A percentile compares a stretch with the other conserved stretches of the same genome.
Conservation (phyloP, 2,113 vertebrate genomes). For the Zeus faber region DNA sequence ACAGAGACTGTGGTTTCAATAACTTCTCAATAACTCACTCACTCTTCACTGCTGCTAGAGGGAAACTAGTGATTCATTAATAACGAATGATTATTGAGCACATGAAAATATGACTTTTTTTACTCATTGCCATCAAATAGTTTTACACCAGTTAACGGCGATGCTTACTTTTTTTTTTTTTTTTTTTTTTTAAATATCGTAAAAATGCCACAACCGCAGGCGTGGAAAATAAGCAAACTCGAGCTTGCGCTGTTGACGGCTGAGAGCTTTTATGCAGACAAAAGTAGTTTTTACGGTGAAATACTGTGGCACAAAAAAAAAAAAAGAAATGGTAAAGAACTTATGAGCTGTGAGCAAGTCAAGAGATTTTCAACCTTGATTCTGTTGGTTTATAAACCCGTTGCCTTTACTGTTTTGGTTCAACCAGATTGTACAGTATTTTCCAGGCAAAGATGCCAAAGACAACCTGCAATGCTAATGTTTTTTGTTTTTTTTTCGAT, state of each 20-base stretch:
- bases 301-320: conserved; percentile 1
- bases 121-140: too few relatives aligned
- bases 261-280: not conserved
- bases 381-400: not conserved
- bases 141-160: not conserved
- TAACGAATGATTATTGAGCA: too few relatives aligned
- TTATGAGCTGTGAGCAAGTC: too few relatives aligned
- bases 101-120: too few relatives aligned
- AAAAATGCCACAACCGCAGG: not conserved
- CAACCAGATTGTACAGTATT: too few relatives aligned
- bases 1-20: too few relatives aligned
- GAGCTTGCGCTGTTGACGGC: not conserved
- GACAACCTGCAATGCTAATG: not conserved
- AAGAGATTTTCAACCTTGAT: too few relatives aligned
- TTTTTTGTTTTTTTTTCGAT: too few relatives aligned
- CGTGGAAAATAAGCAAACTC: not conserved
- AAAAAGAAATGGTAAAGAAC: not conserved
- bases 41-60: not conserved
- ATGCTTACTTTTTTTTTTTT: too few relatives aligned
- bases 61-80: too few relatives aligned
- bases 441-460: not conserved
- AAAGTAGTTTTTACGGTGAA: not conserved
- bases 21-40: too few relatives aligned
- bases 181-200: too few relatives aligned
- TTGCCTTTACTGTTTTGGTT: not conserved